Conservation (phyloP, 1,140 invertebrate genomes). For the Eufriesea mexicana region DNA sequence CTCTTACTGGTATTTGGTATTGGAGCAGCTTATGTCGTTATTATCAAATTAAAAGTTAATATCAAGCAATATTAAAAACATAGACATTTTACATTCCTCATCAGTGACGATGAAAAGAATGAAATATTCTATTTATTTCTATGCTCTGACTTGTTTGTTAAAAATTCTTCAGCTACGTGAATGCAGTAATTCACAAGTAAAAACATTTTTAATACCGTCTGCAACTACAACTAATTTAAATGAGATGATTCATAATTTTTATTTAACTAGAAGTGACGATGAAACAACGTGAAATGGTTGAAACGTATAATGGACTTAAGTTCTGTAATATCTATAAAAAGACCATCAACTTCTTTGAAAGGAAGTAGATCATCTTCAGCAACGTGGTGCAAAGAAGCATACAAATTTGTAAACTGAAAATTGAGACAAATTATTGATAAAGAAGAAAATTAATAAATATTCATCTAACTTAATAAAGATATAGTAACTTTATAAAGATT, state of each 20-base stretch:
- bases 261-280: background rate
- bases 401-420: too few species aligned
- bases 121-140: background rate
- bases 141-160: background rate
- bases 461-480: too few species aligned
- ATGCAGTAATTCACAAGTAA: background rate
- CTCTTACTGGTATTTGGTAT: background rate
- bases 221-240: background rate
- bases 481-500: conserved; percentile 47
- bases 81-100: background rate
- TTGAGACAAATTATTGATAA: too few species aligned
- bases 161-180: background rate
- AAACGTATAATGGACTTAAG: background rate
- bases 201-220: too few species aligned
- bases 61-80: background rate
- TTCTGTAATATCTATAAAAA: background rate
- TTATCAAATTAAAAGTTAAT: background rate
- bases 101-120: background rate
- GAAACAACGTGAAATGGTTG: too few species aligned
- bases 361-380: background rate
- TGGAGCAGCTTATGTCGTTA: background rate
- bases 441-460: too few species aligned
- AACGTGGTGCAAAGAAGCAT: too few species aligned
- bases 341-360: background rate
- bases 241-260: too few species aligned